These are phyloP conservation scores for Gila robusta DNA, from an alignment of 2,797 vertebrate species.

Conservation along the genomic window DNA sequence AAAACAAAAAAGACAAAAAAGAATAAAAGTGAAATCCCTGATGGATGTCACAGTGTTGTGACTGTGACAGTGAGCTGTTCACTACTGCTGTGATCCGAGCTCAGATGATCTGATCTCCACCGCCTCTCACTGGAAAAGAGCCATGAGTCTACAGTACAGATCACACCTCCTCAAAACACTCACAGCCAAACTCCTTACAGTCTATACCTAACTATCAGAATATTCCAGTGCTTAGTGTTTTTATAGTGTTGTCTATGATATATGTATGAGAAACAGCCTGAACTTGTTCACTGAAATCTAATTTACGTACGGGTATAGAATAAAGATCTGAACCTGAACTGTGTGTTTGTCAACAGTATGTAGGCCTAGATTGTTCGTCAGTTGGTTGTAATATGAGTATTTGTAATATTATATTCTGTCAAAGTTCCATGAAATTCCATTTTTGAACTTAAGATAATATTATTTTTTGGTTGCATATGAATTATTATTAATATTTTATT, in stretches of 20 bases:
- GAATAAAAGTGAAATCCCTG: constrained; percentile 67
- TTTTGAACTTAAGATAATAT: neutral
- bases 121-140: constrained; percentile 80
- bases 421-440: neutral
- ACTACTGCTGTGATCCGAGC: constrained; percentile 81
- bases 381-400: neutral
- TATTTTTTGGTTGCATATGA: neutral
- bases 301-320: no score
- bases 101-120: constrained; percentile 78
- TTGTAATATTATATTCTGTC: neutral
- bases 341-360: neutral
- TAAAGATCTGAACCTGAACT: neutral
- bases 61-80: constrained; percentile 75
- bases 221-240: no score
- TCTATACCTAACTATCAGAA: no score
- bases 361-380: neutral
- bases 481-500: neutral
- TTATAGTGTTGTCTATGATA: no score
- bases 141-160: constrained; percentile 64
- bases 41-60: constrained; percentile 65
- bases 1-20: constrained; percentile 59
- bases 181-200: constrained; percentile 19
- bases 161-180: constrained; percentile 51
- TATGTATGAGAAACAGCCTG: no score
- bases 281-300: no score